Conservation (phyloP, 2,797 vertebrate species). For the Ctenosaura bakeri region DNA sequence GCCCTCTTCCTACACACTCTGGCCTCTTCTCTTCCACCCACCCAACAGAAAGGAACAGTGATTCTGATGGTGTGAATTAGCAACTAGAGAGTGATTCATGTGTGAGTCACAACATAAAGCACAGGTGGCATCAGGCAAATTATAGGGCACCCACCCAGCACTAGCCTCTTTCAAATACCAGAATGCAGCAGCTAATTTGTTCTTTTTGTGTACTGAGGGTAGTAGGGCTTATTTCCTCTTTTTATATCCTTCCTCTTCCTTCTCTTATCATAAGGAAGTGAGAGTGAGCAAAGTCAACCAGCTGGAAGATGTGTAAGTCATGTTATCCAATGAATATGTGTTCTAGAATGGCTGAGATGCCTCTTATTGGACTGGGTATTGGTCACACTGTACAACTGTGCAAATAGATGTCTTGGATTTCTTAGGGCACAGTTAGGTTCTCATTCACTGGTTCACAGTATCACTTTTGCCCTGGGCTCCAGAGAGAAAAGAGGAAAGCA, state of each 20-base stretch:
- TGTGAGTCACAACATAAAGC: slow-evolving; percentile 60
- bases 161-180: slow-evolving; percentile 52
- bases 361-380: background rate
- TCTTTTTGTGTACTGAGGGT: slow-evolving; percentile 4
- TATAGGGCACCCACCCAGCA: slow-evolving; percentile 62
- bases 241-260: background rate
- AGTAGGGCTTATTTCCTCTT: background rate
- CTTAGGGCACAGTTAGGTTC: background rate
- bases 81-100: slow-evolving; percentile 72
- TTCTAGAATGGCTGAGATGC: background rate
- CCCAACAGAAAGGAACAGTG: slow-evolving; percentile 44
- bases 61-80: slow-evolving; percentile 58
- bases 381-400: background rate
- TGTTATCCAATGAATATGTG: background rate
- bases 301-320: background rate
- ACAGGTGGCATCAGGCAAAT: slow-evolving; percentile 50
- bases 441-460: background rate
- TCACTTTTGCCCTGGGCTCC: background rate
- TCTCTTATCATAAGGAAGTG: background rate
- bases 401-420: background rate
- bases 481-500: background rate
- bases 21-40: slow-evolving; percentile 31
- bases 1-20: background rate
- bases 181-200: slow-evolving; percentile 9
- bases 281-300: background rate